Conservation (phyloP, 2,113 vertebrate species). For the Zootoca vivipara region DNA sequence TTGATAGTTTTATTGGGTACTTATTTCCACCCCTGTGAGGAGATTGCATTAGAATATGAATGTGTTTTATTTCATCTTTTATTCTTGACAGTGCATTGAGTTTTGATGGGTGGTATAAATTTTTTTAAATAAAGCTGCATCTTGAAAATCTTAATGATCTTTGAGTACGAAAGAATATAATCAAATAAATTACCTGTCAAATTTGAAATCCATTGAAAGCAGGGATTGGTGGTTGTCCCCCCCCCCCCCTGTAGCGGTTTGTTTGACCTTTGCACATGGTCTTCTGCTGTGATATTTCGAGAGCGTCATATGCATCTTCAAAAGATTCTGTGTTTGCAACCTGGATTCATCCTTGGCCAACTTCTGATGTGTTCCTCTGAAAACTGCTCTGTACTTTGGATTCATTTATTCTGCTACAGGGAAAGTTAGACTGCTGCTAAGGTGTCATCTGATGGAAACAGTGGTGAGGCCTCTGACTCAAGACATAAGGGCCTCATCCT, state of each 20-base stretch:
- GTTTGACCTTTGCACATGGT: slow-evolving; percentile 44
- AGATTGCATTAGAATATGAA: not conserved
- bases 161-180: slow-evolving; percentile 16
- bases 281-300: slow-evolving; percentile 40
- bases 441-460: not conserved
- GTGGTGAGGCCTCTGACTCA: not conserved
- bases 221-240: not conserved
- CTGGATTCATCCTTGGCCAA: slow-evolving; percentile 37
- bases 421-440: not conserved
- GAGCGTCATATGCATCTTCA: slow-evolving; percentile 22
- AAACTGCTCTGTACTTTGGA: not conserved
- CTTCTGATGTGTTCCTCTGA: slow-evolving; percentile 29
- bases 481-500: no score
- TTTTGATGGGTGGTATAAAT: not conserved
- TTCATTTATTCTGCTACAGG: not conserved
- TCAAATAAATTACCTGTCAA: slow-evolving; percentile 29
- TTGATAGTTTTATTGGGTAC: not conserved
- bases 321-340: slow-evolving; percentile 2
- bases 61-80: not conserved
- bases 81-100: not conserved
- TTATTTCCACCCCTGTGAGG: not conserved
- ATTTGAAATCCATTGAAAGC: slow-evolving; percentile 17
- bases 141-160: slow-evolving; percentile 17
- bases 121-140: not conserved
- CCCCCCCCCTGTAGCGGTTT: not conserved